phyloP scores from a whole-genome alignment of 2,113 vertebrate genomes.

The Trogon melanurus region DNA sequence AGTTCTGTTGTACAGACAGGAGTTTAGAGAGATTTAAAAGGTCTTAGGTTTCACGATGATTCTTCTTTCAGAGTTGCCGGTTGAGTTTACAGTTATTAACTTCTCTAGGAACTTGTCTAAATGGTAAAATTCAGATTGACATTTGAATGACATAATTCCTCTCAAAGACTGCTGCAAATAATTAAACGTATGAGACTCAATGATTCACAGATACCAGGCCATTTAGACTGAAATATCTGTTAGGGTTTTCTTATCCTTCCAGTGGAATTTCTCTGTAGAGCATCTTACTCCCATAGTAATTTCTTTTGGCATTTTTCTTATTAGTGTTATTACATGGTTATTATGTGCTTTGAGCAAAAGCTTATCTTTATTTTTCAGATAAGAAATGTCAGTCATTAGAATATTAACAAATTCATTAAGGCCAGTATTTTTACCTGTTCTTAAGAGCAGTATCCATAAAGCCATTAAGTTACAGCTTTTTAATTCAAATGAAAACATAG shows the following conservation, averaged over 20 bases:
- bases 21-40: not conserved
- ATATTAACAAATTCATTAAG: not conserved
- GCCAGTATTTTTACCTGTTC: not conserved
- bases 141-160: slow-evolving; percentile 4
- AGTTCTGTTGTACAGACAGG: not conserved
- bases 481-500: not conserved
- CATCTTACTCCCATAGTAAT: not conserved
- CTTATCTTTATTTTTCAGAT: not conserved
- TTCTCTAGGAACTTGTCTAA: slow-evolving; percentile 11
- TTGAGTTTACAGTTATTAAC: not conserved
- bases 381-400: not conserved
- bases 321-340: not conserved
- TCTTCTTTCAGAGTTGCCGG: not conserved
- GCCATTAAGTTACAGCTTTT: not conserved
- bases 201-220: not conserved
- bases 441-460: not conserved
- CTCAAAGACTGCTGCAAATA: slow-evolving; percentile 5
- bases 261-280: not conserved
- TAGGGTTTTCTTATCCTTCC: not conserved
- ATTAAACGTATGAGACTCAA: not conserved
- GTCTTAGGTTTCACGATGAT: not conserved
- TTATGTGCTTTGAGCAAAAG: not conserved
- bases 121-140: not conserved
- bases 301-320: not conserved
- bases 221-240: not conserved